Evolutionary conservation across 2,113 vertebrate genomes (phyloP).

Genomic region (Misgurnus anguillicaudatus): DNA sequence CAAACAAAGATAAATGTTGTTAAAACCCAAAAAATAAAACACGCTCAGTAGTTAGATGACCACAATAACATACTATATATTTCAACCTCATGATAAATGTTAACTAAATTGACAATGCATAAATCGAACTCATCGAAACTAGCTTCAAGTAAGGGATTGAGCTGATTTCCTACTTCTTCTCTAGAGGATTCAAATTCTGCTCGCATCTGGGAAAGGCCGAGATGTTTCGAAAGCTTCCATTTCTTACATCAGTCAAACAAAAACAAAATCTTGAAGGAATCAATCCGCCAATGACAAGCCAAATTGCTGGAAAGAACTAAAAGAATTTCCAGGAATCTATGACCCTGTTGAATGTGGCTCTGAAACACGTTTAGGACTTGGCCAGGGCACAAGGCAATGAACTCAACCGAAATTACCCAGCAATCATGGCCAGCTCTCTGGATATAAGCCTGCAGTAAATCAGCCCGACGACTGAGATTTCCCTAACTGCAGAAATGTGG

Average conservation of each 20-base stretch:
- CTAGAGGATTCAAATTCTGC: background rate
- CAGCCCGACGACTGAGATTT: constrained; percentile 58
- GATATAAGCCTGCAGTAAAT: constrained; percentile 65
- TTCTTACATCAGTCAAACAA: constrained; percentile 35
- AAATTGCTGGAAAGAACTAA: constrained; percentile 14
- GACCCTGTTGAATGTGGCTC: background rate
- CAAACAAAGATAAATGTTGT: too few species aligned
- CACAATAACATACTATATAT: too few species aligned
- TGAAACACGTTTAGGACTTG: constrained; percentile 26
- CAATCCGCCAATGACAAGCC: constrained; percentile 12
- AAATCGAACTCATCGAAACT: background rate
- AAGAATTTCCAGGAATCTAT: constrained; percentile 25
- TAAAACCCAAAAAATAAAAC: too few species aligned
- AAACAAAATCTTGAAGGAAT: constrained; percentile 27
- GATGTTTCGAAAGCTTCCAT: constrained; percentile 28
- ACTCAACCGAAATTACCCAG: constrained; percentile 62
- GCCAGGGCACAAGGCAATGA: constrained; percentile 49
- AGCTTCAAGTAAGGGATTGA: background rate
- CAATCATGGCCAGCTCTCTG: constrained; percentile 61
- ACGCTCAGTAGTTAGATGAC: too few species aligned
- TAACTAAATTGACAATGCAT: too few species aligned
- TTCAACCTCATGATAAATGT: too few species aligned
- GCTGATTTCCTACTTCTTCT: constrained; percentile 8
- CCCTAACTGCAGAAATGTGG: constrained; percentile 65
- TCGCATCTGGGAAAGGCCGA: constrained; percentile 1